Evolutionary conservation across 2,888 invertebrate species (phyloP).

Genomic region (Leucophenga maculata): DNA sequence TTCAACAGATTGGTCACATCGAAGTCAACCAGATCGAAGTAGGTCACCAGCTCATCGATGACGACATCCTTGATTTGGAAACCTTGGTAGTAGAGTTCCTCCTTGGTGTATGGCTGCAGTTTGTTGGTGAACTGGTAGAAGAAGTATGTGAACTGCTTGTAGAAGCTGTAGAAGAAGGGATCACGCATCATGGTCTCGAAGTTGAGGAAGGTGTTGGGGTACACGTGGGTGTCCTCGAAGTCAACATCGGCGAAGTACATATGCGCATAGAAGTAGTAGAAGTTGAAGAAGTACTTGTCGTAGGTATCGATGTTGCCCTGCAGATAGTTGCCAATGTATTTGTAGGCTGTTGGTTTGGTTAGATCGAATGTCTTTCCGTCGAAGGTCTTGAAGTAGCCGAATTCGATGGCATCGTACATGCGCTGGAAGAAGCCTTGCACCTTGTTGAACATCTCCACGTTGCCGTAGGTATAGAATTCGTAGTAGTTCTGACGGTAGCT

Average conservation of each 20-base stretch:
- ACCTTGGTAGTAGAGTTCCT: constrained; percentile 77
- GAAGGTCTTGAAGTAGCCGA: constrained; percentile 72
- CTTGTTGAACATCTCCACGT: constrained; percentile 56
- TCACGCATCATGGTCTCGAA: constrained; percentile 81
- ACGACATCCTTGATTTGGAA: constrained; percentile 77
- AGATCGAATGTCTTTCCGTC: constrained; percentile 76
- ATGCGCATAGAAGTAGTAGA: constrained; percentile 58
- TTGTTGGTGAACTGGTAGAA: constrained; percentile 77
- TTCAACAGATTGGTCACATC: constrained; percentile 77
- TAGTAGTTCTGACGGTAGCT: constrained; percentile 75
- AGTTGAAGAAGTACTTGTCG: constrained; percentile 64
- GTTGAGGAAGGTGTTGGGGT: constrained; percentile 76
- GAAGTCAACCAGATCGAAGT: constrained; percentile 79
- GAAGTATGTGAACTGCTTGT: constrained; percentile 76
- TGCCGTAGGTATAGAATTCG: constrained; percentile 57
- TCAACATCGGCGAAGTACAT: constrained; percentile 62
- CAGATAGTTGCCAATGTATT: constrained; percentile 78
- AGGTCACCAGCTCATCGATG: constrained; percentile 80
- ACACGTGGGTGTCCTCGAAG: constrained; percentile 51
- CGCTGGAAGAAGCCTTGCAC: constrained; percentile 71
- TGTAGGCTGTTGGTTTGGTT: constrained; percentile 76
- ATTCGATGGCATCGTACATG: constrained; percentile 73
- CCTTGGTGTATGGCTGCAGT: constrained; percentile 78
- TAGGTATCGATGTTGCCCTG: constrained; percentile 74
- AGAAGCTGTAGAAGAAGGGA: constrained; percentile 81